phyloP scores from a whole-genome alignment of 2,113 vertebrate genomes.

The Coptodon rendalli region DNA sequence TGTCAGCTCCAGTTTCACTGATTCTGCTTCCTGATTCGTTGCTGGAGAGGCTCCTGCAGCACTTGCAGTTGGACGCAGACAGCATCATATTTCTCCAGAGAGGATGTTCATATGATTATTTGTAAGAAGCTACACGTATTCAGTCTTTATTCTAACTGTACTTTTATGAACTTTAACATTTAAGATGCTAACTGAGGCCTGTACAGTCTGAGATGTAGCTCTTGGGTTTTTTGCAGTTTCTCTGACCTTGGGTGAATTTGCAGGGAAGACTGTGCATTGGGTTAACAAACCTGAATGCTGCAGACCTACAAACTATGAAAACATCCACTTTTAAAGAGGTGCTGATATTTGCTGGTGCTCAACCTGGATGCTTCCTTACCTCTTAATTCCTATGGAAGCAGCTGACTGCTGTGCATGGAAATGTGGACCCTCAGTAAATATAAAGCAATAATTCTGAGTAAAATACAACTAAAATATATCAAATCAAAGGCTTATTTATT shows the following conservation, averaged over 20 bases:
- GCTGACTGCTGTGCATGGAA: background rate
- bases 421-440: background rate
- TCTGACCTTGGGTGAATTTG: background rate
- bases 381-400: background rate
- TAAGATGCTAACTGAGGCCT: background rate
- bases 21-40: no score
- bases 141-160: no score
- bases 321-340: background rate
- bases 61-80: no score
- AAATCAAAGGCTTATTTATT: background rate
- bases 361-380: background rate
- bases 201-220: background rate
- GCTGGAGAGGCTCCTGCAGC: background rate
- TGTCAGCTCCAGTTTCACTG: background rate
- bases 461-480: background rate
- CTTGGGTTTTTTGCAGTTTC: background rate
- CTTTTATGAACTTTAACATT: background rate
- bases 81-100: no score
- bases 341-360: background rate
- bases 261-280: background rate
- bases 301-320: background rate
- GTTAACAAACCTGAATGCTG: background rate
- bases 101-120: no score
- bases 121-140: no score
- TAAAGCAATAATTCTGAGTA: background rate